A percentile compares a stretch with the other conserved stretches of the same genome.
Conservation (phyloP, 2,888 invertebrate species). For the Alitta virens region DNA sequence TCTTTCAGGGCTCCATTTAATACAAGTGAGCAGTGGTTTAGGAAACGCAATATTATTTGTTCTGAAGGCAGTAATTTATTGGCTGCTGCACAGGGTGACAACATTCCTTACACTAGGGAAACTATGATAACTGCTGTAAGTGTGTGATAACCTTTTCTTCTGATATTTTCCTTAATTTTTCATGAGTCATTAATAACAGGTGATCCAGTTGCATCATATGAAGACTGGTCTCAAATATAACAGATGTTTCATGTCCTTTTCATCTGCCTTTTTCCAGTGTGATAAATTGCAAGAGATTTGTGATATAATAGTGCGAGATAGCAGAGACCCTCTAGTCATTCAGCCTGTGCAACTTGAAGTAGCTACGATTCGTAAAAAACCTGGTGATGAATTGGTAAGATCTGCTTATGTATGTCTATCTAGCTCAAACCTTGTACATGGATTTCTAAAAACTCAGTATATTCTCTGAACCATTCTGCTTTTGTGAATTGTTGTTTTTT, state of each 20-base stretch:
- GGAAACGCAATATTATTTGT: slow-evolving; percentile 71
- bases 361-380: slow-evolving; percentile 79
- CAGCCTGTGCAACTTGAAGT: slow-evolving; percentile 88
- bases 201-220: too few species aligned
- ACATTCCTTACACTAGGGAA: slow-evolving; percentile 81
- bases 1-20: slow-evolving; percentile 65
- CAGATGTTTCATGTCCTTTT: too few species aligned
- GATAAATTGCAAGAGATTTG: slow-evolving; percentile 72
- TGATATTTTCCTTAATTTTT: too few species aligned
- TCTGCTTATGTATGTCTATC: too few species aligned
- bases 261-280: slow-evolving; percentile 71
- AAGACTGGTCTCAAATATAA: too few species aligned
- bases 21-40: slow-evolving; percentile 65
- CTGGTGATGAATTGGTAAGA: slow-evolving; percentile 74
- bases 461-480: too few species aligned
- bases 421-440: too few species aligned
- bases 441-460: too few species aligned
- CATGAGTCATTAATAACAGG: too few species aligned
- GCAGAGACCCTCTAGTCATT: slow-evolving; percentile 83
- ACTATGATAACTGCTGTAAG: slow-evolving; percentile 59
- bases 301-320: slow-evolving; percentile 78
- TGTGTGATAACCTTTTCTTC: slow-evolving; percentile 8
- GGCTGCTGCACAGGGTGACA: slow-evolving; percentile 84
- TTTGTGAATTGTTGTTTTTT: too few species aligned
- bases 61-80: slow-evolving; percentile 82